These are phyloP conservation scores for Eriocheir sinensis DNA, from an alignment of 1,140 invertebrate species.

Conservation along the genomic window DNA sequence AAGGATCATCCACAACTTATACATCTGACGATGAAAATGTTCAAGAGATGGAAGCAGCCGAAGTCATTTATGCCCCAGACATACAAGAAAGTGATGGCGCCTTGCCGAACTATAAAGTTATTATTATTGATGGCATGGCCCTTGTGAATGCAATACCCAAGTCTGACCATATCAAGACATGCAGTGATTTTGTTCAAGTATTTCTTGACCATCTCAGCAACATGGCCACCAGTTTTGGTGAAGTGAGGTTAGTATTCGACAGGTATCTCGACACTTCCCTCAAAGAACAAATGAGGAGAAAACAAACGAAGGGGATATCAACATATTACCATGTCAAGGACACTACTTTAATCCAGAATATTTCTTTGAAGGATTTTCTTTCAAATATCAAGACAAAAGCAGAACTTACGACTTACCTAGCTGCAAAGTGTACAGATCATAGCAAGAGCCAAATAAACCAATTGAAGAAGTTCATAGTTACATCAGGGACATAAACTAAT, in stretches of 20 bases:
- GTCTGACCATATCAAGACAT: conserved; percentile 26
- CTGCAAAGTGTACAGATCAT: background rate
- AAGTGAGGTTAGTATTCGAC: conserved; percentile 30
- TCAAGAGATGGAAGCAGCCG: no score
- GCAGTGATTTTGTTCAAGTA: background rate
- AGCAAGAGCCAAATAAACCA: background rate
- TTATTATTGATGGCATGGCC: conserved; percentile 3
- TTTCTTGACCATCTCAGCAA: background rate
- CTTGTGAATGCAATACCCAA: background rate
- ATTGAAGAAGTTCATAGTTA: conserved; percentile 46
- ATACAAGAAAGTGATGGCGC: no score
- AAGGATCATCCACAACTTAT: no score
- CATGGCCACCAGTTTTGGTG: background rate
- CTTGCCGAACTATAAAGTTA: background rate
- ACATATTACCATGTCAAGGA: conserved; percentile 53
- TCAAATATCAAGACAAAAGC: conserved; percentile 42
- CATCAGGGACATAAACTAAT: conserved; percentile 51
- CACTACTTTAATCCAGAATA: conserved; percentile 56
- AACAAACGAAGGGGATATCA: conserved; percentile 34
- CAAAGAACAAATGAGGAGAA: conserved; percentile 51
- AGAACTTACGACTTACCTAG: conserved; percentile 47
- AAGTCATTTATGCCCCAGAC: no score
- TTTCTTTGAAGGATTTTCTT: conserved; percentile 55
- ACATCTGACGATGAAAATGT: no score
- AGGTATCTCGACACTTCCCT: conserved; percentile 23